These are phyloP conservation scores for Procambarus virginalis DNA, from an alignment of 1,140 invertebrate species.

Conservation along the genomic window DNA sequence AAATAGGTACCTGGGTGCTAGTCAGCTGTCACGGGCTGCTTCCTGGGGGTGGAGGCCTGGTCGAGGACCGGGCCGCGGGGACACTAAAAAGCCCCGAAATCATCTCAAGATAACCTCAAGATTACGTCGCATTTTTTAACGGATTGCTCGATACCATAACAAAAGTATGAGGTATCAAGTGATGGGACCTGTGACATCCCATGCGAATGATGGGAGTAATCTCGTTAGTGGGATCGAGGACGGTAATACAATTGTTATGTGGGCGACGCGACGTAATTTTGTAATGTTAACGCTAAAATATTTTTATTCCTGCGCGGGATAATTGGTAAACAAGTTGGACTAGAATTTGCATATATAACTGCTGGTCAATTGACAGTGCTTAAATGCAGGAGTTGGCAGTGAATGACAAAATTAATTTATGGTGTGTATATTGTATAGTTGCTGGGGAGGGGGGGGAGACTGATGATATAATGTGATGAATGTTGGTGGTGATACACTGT, in stretches of 20 bases:
- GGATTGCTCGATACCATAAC: too few relatives aligned
- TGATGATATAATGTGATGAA: too few relatives aligned
- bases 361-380: slow-evolving; percentile 6
- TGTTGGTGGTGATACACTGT: too few relatives aligned
- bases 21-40: too few relatives aligned
- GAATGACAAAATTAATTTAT: neutral
- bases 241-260: neutral
- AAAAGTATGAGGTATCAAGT: too few relatives aligned
- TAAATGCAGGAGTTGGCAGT: neutral
- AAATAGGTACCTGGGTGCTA: too few relatives aligned
- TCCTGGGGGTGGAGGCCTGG: too few relatives aligned
- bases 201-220: neutral
- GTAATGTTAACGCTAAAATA: neutral
- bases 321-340: slow-evolving; percentile 2
- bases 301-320: neutral
- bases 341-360: slow-evolving; percentile 4
- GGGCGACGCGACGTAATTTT: neutral
- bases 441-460: too few relatives aligned
- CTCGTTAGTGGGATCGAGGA: neutral
- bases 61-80: too few relatives aligned
- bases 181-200: neutral
- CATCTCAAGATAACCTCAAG: too few relatives aligned
- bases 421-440: neutral
- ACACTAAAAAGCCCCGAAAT: too few relatives aligned
- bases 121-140: too few relatives aligned